These are phyloP conservation scores for Alosa sapidissima DNA, from an alignment of 2,797 vertebrate genomes.

Conservation along the genomic window DNA sequence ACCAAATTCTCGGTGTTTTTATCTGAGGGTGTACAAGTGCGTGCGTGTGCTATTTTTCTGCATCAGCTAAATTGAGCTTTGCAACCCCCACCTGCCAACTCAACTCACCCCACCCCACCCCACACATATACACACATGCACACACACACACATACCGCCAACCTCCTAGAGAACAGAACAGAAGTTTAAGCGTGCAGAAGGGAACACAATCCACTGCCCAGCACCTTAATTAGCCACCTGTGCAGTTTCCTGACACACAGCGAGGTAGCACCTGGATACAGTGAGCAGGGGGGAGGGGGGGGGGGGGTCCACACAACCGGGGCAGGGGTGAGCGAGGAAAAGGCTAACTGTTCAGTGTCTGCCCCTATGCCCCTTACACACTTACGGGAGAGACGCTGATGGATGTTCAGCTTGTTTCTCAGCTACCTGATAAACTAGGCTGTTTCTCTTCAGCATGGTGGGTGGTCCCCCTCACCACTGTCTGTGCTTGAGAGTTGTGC, in stretches of 20 bases:
- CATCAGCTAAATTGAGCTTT: slow-evolving; percentile 1
- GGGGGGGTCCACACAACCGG: background rate
- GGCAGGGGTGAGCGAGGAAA: background rate
- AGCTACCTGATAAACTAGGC: background rate
- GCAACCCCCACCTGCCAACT: background rate
- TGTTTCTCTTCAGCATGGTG: background rate
- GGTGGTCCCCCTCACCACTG: background rate
- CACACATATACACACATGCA: no score
- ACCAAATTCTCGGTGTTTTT: slow-evolving; percentile 13
- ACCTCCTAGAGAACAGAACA: background rate
- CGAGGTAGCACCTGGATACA: slow-evolving; percentile 59
- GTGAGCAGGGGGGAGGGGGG: slow-evolving; percentile 46
- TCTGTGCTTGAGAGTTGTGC: background rate
- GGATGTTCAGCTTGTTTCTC: background rate
- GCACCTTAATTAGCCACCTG: slow-evolving; percentile 66
- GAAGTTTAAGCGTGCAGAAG: slow-evolving; percentile 44
- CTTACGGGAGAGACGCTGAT: background rate
- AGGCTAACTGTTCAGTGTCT: slow-evolving; percentile 18
- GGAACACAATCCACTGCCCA: slow-evolving; percentile 53
- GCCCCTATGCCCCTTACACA: background rate
- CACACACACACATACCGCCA: background rate
- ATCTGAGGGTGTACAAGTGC: slow-evolving; percentile 28
- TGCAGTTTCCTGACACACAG: slow-evolving; percentile 13
- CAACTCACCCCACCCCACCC: background rate
- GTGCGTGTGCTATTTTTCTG: background rate